These are phyloP conservation scores for Henricia sp. DNA, from an alignment of 53 echinoderm and acorn worm species.

Conservation along the genomic window DNA sequence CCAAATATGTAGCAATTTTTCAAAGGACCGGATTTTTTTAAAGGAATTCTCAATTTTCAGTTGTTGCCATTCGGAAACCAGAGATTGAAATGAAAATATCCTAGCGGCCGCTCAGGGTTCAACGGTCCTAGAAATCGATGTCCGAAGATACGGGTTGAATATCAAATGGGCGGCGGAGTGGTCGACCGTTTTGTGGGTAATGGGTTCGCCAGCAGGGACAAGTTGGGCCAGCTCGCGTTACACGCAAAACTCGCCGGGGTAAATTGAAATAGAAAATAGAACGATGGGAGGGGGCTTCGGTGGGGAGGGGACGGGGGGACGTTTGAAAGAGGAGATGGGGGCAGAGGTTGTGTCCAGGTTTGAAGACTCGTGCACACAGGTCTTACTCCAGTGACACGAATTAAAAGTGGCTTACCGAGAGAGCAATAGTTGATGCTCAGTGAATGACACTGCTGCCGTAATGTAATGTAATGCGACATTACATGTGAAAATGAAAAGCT, in stretches of 20 bases:
- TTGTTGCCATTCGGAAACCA: slow-evolving; percentile 35
- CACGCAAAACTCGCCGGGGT: background rate
- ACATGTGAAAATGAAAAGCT: too few relatives aligned
- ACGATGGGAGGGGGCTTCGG: background rate
- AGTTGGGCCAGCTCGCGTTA: background rate
- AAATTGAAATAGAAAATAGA: background rate
- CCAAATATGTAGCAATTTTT: slow-evolving; percentile 48
- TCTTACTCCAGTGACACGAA: too few relatives aligned
- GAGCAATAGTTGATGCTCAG: too few relatives aligned
- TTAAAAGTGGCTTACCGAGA: too few relatives aligned
- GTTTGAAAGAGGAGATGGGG: background rate
- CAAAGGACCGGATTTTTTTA: slow-evolving; percentile 1
- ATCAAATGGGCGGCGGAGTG: slow-evolving; percentile 41
- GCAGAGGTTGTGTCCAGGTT: too few relatives aligned
- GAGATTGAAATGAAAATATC: slow-evolving; percentile 51
- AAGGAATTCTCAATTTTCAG: background rate
- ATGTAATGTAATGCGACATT: too few relatives aligned
- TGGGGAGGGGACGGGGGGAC: background rate
- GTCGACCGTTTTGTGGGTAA: slow-evolving; percentile 33
- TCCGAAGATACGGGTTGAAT: slow-evolving; percentile 39
- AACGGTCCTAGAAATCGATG: slow-evolving; percentile 22
- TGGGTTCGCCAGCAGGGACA: slow-evolving; percentile 40
- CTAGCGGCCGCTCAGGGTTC: background rate
- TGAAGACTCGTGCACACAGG: too few relatives aligned
- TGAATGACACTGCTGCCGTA: too few relatives aligned